phyloP scores from a whole-genome alignment of 2,113 vertebrate species.

The Pterocles burchelli region DNA sequence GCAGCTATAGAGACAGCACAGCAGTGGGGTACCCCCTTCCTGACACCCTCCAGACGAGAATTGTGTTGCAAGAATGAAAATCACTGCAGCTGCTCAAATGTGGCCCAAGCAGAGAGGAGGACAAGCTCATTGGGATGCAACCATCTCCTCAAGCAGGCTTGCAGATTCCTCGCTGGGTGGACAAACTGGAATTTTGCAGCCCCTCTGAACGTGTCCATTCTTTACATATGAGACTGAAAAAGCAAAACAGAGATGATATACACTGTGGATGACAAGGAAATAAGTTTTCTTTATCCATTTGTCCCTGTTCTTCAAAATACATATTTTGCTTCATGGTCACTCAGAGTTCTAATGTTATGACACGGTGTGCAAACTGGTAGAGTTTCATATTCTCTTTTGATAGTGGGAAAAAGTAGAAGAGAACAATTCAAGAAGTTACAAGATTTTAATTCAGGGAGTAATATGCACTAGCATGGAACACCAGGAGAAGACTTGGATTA shows the following conservation, averaged over 20 bases:
- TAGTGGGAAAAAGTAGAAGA: neutral
- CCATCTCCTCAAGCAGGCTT: neutral
- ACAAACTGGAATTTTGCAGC: neutral
- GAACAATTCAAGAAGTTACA: neutral
- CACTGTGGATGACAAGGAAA: neutral
- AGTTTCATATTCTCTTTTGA: neutral
- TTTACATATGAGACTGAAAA: neutral
- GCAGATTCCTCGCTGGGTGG: rapidly evolving
- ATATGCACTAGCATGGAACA: neutral
- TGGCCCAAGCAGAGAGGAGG: neutral
- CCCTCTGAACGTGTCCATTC: neutral
- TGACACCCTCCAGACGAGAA: neutral
- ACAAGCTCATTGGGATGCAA: neutral
- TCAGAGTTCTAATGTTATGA: neutral
- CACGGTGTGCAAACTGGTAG: neutral
- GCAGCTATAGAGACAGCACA: rapidly evolving
- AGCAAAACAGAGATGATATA: neutral
- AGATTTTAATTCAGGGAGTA: neutral
- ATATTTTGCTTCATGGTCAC: neutral
- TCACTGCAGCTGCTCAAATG: neutral
- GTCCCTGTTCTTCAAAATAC: neutral
- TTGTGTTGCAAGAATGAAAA: neutral
- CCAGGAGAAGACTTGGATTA: conserved; percentile 43
- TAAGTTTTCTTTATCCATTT: neutral
- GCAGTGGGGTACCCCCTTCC: neutral